Conservation (phyloP, 2,797 vertebrate species). For the Oophaga sylvatica region DNA sequence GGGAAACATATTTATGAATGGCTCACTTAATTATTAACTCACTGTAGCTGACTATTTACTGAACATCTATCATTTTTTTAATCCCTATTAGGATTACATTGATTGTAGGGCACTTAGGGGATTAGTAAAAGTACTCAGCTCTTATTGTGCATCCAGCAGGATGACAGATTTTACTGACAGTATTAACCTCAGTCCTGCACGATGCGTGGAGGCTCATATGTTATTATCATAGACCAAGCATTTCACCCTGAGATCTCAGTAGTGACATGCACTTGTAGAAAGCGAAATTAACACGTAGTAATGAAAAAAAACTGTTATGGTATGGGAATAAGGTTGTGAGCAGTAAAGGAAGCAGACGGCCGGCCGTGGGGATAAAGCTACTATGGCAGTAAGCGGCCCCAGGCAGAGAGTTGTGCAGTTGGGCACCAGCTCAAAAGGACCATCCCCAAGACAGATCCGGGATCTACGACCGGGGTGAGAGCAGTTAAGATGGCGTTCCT, state of each 20-base stretch:
- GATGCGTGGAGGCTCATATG: not conserved
- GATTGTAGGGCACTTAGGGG: constrained; percentile 11
- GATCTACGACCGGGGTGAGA: no score
- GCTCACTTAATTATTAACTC: not conserved
- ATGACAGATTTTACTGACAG: not conserved
- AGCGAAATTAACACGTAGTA: no score
- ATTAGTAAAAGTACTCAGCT: constrained; percentile 5
- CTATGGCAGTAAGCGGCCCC: no score
- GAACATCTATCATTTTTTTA: not conserved
- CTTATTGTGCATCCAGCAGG: not conserved
- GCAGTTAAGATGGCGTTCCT: no score
- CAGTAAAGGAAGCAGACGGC: no score
- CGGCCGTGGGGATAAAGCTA: no score
- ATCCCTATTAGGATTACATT: constrained; percentile 29
- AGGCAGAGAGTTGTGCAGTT: no score
- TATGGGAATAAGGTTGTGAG: no score
- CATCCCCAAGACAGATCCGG: no score
- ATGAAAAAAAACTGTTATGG: no score
- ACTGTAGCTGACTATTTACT: constrained; percentile 1
- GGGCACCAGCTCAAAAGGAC: no score
- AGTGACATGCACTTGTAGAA: not conserved
- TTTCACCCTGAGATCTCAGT: no score
- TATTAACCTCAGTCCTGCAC: not conserved
- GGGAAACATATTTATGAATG: not conserved
- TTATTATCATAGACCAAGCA: not conserved